phyloP scores from a whole-genome alignment of 2,888 invertebrate species.

The Callimorpha dominula region DNA sequence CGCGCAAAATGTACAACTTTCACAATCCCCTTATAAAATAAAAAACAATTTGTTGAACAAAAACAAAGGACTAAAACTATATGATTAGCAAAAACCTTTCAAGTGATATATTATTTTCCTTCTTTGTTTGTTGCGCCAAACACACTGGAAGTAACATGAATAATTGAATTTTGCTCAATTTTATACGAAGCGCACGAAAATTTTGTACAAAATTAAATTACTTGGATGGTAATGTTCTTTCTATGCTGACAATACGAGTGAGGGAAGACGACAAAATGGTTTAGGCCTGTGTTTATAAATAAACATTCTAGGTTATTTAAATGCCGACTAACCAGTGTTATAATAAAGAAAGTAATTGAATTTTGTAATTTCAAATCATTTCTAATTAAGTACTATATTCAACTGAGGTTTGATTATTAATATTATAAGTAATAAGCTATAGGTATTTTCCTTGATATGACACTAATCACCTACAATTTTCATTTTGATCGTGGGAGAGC shows the following conservation, averaged over 20 bases:
- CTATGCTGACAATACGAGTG: not conserved
- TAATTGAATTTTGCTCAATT: not conserved
- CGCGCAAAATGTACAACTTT: no score
- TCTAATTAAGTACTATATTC: no score
- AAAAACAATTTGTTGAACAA: not conserved
- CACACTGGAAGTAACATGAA: not conserved
- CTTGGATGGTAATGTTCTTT: not conserved
- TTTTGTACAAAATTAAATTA: not conserved
- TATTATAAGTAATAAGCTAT: no score
- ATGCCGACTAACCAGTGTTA: not conserved
- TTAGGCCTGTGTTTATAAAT: not conserved
- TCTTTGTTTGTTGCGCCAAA: not conserved
- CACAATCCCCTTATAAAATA: no score
- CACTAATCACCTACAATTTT: no score
- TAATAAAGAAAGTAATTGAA: no score
- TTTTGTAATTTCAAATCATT: no score
- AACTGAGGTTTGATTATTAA: no score
- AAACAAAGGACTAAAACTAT: not conserved
- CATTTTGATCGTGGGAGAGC: no score
- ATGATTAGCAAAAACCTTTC: not conserved
- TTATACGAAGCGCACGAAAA: constrained; percentile 1
- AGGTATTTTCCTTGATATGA: no score
- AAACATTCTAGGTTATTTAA: not conserved
- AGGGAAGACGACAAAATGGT: not conserved
- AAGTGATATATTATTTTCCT: not conserved